Conservation (phyloP, 64 coral and sea anemone genomes). For the Hydrozoanthus tunicans region DNA sequence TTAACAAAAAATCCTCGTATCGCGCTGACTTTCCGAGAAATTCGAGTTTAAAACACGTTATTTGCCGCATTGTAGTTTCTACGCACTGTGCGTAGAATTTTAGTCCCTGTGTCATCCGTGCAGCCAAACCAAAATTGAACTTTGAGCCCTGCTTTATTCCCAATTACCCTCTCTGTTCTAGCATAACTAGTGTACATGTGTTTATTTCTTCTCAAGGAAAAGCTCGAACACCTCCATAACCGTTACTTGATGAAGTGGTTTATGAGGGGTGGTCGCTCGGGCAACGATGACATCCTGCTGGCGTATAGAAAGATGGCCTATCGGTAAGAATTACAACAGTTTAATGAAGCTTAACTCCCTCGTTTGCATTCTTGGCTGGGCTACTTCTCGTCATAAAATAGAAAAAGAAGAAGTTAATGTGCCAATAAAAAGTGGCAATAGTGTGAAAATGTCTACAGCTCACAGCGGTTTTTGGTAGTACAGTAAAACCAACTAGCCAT, state of each 20-base stretch:
- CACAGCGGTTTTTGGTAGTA: too few species aligned
- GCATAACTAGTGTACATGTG: background rate
- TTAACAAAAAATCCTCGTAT: too few species aligned
- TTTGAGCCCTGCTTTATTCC: background rate
- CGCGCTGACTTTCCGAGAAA: too few species aligned
- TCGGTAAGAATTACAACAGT: slow-evolving; percentile 2
- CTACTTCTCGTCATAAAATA: background rate
- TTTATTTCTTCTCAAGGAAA: background rate
- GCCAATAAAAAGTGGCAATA: too few species aligned
- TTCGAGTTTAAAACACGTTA: too few species aligned
- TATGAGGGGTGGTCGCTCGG: background rate
- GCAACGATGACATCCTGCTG: slow-evolving; percentile 14
- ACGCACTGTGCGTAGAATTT: too few species aligned
- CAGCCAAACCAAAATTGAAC: too few species aligned
- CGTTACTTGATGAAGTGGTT: slow-evolving; percentile 44
- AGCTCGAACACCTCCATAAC: background rate
- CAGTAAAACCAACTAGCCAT: too few species aligned
- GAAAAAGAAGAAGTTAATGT: background rate
- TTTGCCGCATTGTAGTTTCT: too few species aligned
- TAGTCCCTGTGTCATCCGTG: too few species aligned
- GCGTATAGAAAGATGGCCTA: slow-evolving; percentile 57
- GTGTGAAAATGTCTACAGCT: too few species aligned
- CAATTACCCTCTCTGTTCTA: background rate
- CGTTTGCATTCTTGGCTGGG: background rate
- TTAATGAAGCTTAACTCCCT: background rate